Evolutionary conservation across 2,888 invertebrate species (phyloP).

Genomic region (Vanessa cardui): DNA sequence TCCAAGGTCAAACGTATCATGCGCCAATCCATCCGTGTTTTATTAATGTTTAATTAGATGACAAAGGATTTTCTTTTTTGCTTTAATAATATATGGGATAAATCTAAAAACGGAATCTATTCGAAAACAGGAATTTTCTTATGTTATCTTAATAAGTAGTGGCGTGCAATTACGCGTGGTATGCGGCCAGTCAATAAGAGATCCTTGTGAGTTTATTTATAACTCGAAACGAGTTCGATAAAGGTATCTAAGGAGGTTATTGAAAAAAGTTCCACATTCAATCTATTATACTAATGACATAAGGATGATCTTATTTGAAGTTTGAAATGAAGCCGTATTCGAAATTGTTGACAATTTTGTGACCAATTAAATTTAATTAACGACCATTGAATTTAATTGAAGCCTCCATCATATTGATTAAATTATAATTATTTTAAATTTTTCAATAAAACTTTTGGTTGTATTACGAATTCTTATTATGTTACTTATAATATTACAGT

Average conservation of each 20-base stretch:
- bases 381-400: no score
- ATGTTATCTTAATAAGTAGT: slow-evolving; percentile 13
- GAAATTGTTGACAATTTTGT: no score
- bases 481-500: no score
- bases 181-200: slow-evolving; percentile 28
- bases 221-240: slow-evolving; percentile 12
- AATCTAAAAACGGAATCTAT: slow-evolving; percentile 13
- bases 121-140: slow-evolving; percentile 19
- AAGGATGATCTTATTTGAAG: not conserved
- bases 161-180: slow-evolving; percentile 18
- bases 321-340: not conserved
- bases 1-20: no score
- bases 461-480: no score
- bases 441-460: no score
- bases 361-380: no score
- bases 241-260: not conserved
- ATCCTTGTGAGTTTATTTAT: slow-evolving; percentile 27
- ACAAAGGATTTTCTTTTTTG: not conserved
- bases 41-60: not conserved
- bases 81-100: not conserved
- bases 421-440: not conserved
- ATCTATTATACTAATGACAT: slow-evolving; percentile 1
- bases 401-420: no score
- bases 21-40: no score
- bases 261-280: not conserved